phyloP scores from a whole-genome alignment of 1,140 invertebrate species.

The Calephelis virginiensis region DNA sequence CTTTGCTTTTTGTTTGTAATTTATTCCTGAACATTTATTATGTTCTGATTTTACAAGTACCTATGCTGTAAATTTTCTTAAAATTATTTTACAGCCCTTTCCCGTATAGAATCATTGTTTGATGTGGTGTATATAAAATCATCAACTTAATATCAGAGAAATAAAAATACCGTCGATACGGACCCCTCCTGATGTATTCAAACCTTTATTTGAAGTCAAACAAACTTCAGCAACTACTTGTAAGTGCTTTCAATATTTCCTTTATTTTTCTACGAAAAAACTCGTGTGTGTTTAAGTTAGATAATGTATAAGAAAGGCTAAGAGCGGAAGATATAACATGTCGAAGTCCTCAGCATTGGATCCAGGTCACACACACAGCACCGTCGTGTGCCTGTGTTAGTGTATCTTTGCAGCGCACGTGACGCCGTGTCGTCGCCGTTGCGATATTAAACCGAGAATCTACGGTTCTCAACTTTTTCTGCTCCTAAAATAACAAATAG shows the following conservation, averaged over 20 bases:
- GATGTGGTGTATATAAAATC: too few species aligned
- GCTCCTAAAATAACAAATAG: neutral
- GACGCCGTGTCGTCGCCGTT: constrained; percentile 66
- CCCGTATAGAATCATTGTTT: too few species aligned
- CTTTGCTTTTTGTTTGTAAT: too few species aligned
- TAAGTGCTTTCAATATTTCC: neutral
- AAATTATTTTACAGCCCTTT: too few species aligned
- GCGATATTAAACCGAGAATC: constrained; percentile 66
- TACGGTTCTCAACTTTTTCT: constrained; percentile 42
- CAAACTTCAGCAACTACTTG: too few species aligned
- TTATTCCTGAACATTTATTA: too few species aligned
- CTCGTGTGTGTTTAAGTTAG: neutral
- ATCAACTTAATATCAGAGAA: too few species aligned
- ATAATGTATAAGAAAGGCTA: constrained; percentile 4
- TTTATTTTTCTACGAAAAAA: neutral
- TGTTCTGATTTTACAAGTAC: too few species aligned
- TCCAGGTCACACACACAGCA: constrained; percentile 47
- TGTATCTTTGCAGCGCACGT: constrained; percentile 63
- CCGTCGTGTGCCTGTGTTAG: constrained; percentile 41
- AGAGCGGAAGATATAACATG: constrained; percentile 24
- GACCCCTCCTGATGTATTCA: too few species aligned
- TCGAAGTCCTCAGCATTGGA: constrained; percentile 36
- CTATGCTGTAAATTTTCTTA: too few species aligned
- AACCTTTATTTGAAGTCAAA: too few species aligned
- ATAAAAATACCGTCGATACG: too few species aligned